Evolutionary conservation across 1,140 invertebrate genomes (phyloP).

Genomic region (Drosophila burlai): DNA sequence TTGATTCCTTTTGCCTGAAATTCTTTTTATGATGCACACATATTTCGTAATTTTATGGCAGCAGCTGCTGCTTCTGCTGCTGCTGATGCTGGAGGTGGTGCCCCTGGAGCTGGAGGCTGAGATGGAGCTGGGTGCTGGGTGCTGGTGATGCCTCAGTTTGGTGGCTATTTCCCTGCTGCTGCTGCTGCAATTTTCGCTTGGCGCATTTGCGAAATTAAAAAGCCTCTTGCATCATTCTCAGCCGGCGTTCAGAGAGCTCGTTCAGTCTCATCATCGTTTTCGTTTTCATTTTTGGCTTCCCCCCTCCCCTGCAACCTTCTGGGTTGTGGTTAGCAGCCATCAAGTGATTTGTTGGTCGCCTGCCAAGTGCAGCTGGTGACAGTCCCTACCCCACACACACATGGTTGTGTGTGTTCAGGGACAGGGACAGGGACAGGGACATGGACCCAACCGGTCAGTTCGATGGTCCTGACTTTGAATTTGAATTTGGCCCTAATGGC

Average conservation of each 20-base stretch:
- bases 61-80: conserved; percentile 24
- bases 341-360: conserved; percentile 58
- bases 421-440: conserved; percentile 16
- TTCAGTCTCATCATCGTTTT: conserved; percentile 28
- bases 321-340: conserved; percentile 23
- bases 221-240: conserved; percentile 71
- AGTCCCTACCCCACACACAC: conserved; percentile 4
- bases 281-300: conserved; percentile 5
- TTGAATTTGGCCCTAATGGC: not conserved
- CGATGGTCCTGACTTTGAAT: conserved; percentile 1
- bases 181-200: conserved; percentile 40
- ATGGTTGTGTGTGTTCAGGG: conserved; percentile 9
- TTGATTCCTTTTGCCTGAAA: conserved; percentile 48
- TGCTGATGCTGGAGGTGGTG: not conserved
- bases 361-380: conserved; percentile 58
- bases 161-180: conserved; percentile 38
- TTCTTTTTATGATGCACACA: conserved; percentile 31
- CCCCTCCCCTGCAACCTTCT: not conserved
- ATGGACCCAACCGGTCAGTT: conserved; percentile 1
- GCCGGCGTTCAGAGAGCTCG: no score
- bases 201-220: conserved; percentile 79
- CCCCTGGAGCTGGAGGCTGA: not conserved
- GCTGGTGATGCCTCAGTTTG: conserved; percentile 12
- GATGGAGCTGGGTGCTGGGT: not conserved
- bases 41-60: conserved; percentile 73